Conservation (phyloP, 2,113 vertebrate genomes). For the Pteruthius melanotis region DNA sequence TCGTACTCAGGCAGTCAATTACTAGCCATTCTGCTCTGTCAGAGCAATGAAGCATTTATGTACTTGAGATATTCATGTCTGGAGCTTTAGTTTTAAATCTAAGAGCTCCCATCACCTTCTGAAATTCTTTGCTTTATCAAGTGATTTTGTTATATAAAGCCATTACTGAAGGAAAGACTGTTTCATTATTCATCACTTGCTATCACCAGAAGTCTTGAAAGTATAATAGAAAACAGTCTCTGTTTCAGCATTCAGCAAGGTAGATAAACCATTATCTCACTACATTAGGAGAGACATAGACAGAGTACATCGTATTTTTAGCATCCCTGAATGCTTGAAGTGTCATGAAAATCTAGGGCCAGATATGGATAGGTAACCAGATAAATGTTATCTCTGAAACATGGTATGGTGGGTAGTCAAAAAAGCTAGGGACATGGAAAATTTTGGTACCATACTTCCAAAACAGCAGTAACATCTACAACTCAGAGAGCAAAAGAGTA, state of each 20-base stretch:
- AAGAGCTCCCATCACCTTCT: slow-evolving; percentile 13
- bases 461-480: not conserved
- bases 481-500: not conserved
- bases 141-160: slow-evolving; percentile 40
- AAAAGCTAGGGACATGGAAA: not conserved
- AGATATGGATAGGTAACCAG: not conserved
- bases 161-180: slow-evolving; percentile 11
- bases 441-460: not conserved
- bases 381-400: not conserved
- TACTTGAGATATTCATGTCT: slow-evolving; percentile 1
- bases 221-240: slow-evolving; percentile 17
- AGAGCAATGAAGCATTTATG: slow-evolving; percentile 35
- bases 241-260: slow-evolving; percentile 1
- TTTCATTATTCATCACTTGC: slow-evolving; percentile 45
- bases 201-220: slow-evolving; percentile 18
- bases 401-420: not conserved
- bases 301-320: not conserved
- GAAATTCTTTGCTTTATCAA: slow-evolving; percentile 37
- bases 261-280: not conserved
- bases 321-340: not conserved
- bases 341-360: not conserved
- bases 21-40: not conserved
- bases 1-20: not conserved
- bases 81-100: slow-evolving; percentile 34
- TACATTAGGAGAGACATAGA: not conserved